Percentiles rank a stretch among this genome's conserved stretches.
phyloP scores from a whole-genome alignment of 2,888 invertebrate genomes.

The Drosophila neotestacea region DNA sequence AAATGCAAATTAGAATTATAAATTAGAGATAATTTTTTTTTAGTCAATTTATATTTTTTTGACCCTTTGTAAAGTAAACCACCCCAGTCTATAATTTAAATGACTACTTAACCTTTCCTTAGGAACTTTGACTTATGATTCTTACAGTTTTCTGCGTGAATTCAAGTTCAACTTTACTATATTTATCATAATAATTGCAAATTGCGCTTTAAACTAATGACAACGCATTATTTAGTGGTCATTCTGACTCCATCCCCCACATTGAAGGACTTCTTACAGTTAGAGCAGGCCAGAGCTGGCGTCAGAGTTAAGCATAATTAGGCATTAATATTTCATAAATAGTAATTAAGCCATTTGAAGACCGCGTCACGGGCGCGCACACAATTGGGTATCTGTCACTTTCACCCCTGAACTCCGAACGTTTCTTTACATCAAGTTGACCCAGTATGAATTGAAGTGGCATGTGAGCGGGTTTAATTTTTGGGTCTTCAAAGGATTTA shows the following conservation, averaged over 20 bases:
- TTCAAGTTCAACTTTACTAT: background rate
- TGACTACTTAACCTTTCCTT: background rate
- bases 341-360: conserved; percentile 57
- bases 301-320: conserved; percentile 66
- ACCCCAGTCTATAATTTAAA: background rate
- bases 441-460: conserved; percentile 23
- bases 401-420: conserved; percentile 6
- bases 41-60: too few species aligned
- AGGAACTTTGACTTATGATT: background rate
- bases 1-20: too few species aligned
- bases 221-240: conserved; percentile 37
- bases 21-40: too few species aligned
- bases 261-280: conserved; percentile 21
- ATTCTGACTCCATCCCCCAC: background rate
- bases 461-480: conserved; percentile 33
- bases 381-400: conserved; percentile 12
- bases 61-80: too few species aligned
- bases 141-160: background rate
- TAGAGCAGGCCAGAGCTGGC: conserved; percentile 4
- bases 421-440: conserved; percentile 10
- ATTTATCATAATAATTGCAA: background rate
- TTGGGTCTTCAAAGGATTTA: conserved; percentile 49
- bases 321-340: conserved; percentile 76
- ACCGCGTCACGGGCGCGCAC: conserved; percentile 42
- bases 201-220: conserved; percentile 22